Evolutionary conservation across 2,888 invertebrate genomes (phyloP).

Genomic region (Melikaiella ostensackeni): DNA sequence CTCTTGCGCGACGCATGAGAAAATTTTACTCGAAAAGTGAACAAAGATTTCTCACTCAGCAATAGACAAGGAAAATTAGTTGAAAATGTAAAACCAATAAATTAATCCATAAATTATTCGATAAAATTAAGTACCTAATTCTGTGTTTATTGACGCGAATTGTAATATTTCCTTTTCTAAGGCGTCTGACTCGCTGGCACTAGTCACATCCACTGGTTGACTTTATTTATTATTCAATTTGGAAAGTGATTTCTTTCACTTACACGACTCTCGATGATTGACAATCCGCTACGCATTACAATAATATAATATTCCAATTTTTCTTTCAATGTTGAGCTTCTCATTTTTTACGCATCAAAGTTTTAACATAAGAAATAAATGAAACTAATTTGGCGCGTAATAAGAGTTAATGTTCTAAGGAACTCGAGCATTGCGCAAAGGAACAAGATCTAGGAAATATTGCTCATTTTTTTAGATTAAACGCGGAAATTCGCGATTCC

Average conservation of each 20-base stretch:
- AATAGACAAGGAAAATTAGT: background rate
- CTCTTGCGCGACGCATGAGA: constrained; percentile 20
- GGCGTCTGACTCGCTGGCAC: constrained; percentile 61
- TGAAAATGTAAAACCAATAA: background rate
- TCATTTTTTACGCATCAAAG: constrained; percentile 42
- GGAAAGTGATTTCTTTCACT: constrained; percentile 39
- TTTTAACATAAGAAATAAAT: constrained; percentile 48
- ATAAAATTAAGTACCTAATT: constrained; percentile 11
- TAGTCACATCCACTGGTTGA: constrained; percentile 61
- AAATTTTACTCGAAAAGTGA: background rate
- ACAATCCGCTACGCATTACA: constrained; percentile 25
- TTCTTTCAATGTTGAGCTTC: constrained; percentile 54
- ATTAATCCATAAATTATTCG: constrained; percentile 1
- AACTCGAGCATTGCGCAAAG: constrained; percentile 44
- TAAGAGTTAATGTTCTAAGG: constrained; percentile 45
- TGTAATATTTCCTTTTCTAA: constrained; percentile 23
- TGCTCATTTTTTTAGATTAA: background rate
- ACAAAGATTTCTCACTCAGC: too few species aligned
- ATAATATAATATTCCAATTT: constrained; percentile 58
- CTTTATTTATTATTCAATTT: constrained; percentile 63
- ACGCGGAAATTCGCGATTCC: background rate
- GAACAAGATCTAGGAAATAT: constrained; percentile 20
- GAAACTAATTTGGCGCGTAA: constrained; percentile 36
- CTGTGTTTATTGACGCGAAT: constrained; percentile 2
- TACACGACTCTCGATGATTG: constrained; percentile 65